A percentile compares a stretch with the other conserved stretches of the same genome.
phyloP scores from a whole-genome alignment of 2,888 invertebrate species.

The Germaria angustata region DNA sequence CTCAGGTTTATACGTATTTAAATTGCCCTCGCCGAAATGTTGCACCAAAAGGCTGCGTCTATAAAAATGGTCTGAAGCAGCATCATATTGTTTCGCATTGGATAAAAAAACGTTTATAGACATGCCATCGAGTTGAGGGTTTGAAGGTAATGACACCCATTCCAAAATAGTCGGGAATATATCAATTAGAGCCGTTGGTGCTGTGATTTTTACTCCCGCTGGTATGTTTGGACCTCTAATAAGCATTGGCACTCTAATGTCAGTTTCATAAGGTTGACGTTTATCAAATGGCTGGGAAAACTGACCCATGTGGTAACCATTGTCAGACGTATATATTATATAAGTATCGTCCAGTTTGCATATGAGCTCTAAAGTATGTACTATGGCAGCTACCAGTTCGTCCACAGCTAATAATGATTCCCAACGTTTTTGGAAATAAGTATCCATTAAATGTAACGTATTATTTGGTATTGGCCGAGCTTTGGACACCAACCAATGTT shows the following conservation, averaged over 20 bases:
- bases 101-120: constrained; percentile 80
- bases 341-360: constrained; percentile 87
- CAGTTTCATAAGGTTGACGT: constrained; percentile 93
- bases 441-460: constrained; percentile 84
- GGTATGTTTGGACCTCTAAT: constrained; percentile 86
- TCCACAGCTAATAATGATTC: constrained; percentile 92
- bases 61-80: constrained; percentile 65
- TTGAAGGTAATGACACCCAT: constrained; percentile 82
- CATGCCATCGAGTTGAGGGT: constrained; percentile 84
- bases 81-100: constrained; percentile 65
- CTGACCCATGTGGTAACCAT: constrained; percentile 95
- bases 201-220: constrained; percentile 80
- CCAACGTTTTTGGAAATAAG: constrained; percentile 87
- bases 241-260: constrained; percentile 90
- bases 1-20: constrained; percentile 81
- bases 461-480: constrained; percentile 83
- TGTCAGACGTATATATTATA: constrained; percentile 92
- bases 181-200: constrained; percentile 89
- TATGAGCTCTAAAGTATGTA: constrained; percentile 82
- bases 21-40: constrained; percentile 89
- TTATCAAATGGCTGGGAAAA: constrained; percentile 94
- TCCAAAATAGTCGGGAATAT: constrained; percentile 90
- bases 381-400: constrained; percentile 87
- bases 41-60: constrained; percentile 87
- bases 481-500: constrained; percentile 89